phyloP scores from a whole-genome alignment of 2,797 vertebrate species.

The Saxicola maurus region DNA sequence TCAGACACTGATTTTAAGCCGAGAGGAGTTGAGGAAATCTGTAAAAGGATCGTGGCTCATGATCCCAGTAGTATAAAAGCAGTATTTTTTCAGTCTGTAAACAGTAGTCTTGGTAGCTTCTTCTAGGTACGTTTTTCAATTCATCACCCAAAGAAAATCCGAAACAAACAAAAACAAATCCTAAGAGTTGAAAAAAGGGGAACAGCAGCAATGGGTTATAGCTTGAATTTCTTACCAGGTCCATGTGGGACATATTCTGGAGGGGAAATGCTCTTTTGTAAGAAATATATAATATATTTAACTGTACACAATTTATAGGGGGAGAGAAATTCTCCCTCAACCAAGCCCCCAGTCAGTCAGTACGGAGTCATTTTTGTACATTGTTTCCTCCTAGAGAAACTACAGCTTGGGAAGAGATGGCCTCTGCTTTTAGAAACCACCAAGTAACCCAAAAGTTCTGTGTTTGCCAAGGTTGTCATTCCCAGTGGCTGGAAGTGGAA shows the following conservation, averaged over 20 bases:
- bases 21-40: slow-evolving; percentile 32
- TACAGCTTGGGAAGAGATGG: slow-evolving; percentile 38
- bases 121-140: slow-evolving; percentile 36
- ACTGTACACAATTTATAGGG: slow-evolving; percentile 71
- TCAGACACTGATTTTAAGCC: slow-evolving; percentile 43
- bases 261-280: slow-evolving; percentile 59
- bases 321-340: slow-evolving; percentile 42
- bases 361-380: slow-evolving; percentile 44
- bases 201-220: slow-evolving; percentile 61
- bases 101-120: slow-evolving; percentile 63
- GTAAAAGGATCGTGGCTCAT: slow-evolving; percentile 63
- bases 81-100: slow-evolving; percentile 72
- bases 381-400: slow-evolving; percentile 23
- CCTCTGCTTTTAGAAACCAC: slow-evolving; percentile 40
- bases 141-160: background rate
- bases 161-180: slow-evolving; percentile 17
- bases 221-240: slow-evolving; percentile 42
- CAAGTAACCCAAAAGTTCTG: background rate
- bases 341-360: slow-evolving; percentile 17
- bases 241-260: slow-evolving; percentile 15
- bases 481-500: background rate
- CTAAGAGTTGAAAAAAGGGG: slow-evolving; percentile 15
- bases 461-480: background rate
- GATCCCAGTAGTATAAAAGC: slow-evolving; percentile 73
- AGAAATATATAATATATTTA: slow-evolving; percentile 70